Evolutionary conservation across 2,113 vertebrate species (phyloP), one percentile per base, ranked within the genome.

Genomic region (Chelonoidis abingdonii): DNA sequence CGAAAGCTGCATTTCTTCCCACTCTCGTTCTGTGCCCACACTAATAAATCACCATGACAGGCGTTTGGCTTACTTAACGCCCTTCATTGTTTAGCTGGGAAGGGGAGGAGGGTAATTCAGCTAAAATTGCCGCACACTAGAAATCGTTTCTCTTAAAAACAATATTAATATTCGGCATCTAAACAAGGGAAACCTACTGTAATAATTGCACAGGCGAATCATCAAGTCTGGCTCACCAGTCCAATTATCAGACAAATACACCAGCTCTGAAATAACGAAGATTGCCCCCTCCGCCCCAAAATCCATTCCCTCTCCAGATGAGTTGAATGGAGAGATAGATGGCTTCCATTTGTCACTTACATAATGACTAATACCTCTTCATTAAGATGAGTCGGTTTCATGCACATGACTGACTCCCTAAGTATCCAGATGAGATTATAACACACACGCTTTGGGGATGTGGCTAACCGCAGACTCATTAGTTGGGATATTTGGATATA

Each of bases 161-260:
- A 16, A 49, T 57, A 96, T 97, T 96, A 97, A 97, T 97, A 97
- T 95, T 96, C 96, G 95, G 94, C 92, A 93, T 89, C 88, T 65
- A 91, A 95, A 93, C 89, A 91, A 96, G 92, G 93, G 95, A 92
- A 95, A 97, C 93, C 90, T 50, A 81, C 80, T 90, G 86, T 76
- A 88, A 94, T 57, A 65, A 86, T 86, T 84, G 81, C 1, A 12
- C 1, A 1, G 89, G 79, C 62, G 7, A 89, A 96, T 92, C 87
- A 95, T 97, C 96, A 97, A 29, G 93, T 88, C 80, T 1, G 3
- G 82, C 86, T 80, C 93, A 80, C 8, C 83, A 82, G 93, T 88
- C 83, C 89, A 93, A 93, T 96, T 92, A 91, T 90, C 91, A 91
- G 87, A 92, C 86, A 47, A 49, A 89, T 79, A 87, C 89, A 35